Conservation (phyloP, 2,797 vertebrate species). For the Pogoniulus pusillus region DNA sequence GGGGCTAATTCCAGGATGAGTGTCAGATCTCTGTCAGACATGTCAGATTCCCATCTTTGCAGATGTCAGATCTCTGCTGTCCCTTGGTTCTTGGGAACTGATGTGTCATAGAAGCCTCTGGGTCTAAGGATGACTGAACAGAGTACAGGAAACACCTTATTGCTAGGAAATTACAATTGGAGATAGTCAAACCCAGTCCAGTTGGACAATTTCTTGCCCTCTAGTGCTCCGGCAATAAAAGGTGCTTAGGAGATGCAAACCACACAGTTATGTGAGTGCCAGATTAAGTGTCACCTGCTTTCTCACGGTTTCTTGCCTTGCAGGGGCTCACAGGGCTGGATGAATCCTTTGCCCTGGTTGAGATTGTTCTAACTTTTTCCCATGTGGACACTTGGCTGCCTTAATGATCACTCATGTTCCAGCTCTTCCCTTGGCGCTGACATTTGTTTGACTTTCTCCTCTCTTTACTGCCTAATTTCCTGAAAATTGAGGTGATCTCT, state of each 20-base stretch:
- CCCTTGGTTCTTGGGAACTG: neutral
- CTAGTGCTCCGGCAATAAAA: neutral
- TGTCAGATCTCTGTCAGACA: too few species aligned
- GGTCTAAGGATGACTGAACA: accelerated
- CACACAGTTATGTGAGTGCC: neutral
- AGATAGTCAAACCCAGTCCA: neutral
- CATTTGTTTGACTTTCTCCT: conserved; percentile 52
- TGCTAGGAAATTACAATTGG: neutral
- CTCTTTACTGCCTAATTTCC: conserved; percentile 42
- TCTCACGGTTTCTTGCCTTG: neutral
- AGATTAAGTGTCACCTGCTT: conserved; percentile 8
- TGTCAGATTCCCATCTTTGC: too few species aligned
- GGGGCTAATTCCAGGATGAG: neutral
- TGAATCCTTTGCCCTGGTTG: neutral
- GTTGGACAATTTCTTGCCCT: neutral
- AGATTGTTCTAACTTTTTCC: conserved; percentile 32
- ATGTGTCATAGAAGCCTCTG: neutral
- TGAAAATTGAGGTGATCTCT: conserved; percentile 48
- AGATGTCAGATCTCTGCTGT: neutral
- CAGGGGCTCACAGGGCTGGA: neutral
- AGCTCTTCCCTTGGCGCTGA: conserved; percentile 5
- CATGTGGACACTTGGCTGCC: conserved; percentile 31
- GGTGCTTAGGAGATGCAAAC: neutral
- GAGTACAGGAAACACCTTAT: neutral
- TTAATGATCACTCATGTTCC: conserved; percentile 23